Conservation (phyloP, 2,113 vertebrate species). For the Stomatorhinus ivindoensis region DNA sequence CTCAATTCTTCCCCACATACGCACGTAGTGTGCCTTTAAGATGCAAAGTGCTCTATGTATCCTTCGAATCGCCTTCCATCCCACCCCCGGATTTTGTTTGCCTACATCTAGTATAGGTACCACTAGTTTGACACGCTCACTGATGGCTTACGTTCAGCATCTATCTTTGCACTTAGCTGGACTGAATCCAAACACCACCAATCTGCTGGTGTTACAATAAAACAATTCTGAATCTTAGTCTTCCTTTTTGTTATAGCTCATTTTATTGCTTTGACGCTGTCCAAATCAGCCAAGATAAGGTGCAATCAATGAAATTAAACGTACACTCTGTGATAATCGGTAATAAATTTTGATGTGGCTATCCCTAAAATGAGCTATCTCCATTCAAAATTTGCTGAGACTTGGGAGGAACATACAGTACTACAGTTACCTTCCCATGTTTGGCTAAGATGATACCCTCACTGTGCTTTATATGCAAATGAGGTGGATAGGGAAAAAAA, state of each 20-base stretch:
- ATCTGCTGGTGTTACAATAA: not conserved
- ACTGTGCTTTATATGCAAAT: not conserved
- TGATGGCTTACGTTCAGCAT: not conserved
- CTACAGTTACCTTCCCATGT: not conserved
- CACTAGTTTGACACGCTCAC: not conserved
- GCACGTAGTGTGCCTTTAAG: not conserved
- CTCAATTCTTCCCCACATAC: not conserved
- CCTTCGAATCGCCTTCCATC: not conserved
- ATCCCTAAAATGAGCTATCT: not conserved
- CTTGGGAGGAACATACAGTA: not conserved
- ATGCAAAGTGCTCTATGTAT: not conserved
- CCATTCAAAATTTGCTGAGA: not conserved
- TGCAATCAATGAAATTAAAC: not conserved
- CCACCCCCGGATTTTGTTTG: not conserved
- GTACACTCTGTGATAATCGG: not conserved
- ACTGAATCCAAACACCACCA: not conserved
- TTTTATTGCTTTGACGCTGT: not conserved
- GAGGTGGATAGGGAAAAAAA: not conserved
- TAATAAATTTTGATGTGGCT: not conserved
- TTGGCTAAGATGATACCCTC: not conserved
- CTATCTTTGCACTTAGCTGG: not conserved
- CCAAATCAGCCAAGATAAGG: not conserved
- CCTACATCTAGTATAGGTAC: not conserved
- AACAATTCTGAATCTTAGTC: not conserved
- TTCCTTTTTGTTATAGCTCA: not conserved